A percentile compares a stretch with the other conserved stretches of the same genome.
Evolutionary conservation across 2,888 invertebrate species (phyloP).

Genomic region (Cheilosia urbana): DNA sequence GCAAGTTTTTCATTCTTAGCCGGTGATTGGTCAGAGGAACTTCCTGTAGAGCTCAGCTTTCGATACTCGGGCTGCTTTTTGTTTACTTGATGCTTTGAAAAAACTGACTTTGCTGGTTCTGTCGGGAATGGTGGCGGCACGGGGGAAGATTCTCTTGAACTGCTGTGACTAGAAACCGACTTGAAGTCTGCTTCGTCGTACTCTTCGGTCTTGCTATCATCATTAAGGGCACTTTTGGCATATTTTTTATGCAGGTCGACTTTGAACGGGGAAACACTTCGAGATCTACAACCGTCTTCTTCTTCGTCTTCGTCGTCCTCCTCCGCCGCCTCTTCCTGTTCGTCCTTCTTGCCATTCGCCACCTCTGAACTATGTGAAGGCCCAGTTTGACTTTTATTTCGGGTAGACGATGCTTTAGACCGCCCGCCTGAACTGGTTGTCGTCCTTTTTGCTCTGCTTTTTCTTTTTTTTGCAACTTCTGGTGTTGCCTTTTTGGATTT

Average conservation of each 20-base stretch:
- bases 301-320: slow-evolving; percentile 78
- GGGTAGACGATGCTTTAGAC: slow-evolving; percentile 36
- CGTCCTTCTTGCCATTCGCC: slow-evolving; percentile 26
- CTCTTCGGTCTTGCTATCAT: slow-evolving; percentile 79
- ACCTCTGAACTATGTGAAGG: slow-evolving; percentile 11
- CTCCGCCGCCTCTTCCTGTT: slow-evolving; percentile 62
- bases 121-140: slow-evolving; percentile 48
- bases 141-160: slow-evolving; percentile 71
- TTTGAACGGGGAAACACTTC: slow-evolving; percentile 83
- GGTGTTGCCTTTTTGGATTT: slow-evolving; percentile 60
- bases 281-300: slow-evolving; percentile 79
- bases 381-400: slow-evolving; percentile 36
- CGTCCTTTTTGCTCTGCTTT: slow-evolving; percentile 74
- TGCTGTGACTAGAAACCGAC: slow-evolving; percentile 80
- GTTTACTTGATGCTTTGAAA: slow-evolving; percentile 50
- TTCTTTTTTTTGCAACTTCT: slow-evolving; percentile 70
- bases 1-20: slow-evolving; percentile 46
- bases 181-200: slow-evolving; percentile 80
- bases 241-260: slow-evolving; percentile 84
- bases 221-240: slow-evolving; percentile 83
- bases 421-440: slow-evolving; percentile 17
- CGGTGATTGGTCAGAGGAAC: slow-evolving; percentile 47
- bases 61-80: slow-evolving; percentile 67
- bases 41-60: slow-evolving; percentile 56
- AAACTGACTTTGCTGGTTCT: slow-evolving; percentile 58